Base-by-base conservation (phyloP, 2,113 vertebrate genomes). In the Uropsilus gracilis region DNA sequence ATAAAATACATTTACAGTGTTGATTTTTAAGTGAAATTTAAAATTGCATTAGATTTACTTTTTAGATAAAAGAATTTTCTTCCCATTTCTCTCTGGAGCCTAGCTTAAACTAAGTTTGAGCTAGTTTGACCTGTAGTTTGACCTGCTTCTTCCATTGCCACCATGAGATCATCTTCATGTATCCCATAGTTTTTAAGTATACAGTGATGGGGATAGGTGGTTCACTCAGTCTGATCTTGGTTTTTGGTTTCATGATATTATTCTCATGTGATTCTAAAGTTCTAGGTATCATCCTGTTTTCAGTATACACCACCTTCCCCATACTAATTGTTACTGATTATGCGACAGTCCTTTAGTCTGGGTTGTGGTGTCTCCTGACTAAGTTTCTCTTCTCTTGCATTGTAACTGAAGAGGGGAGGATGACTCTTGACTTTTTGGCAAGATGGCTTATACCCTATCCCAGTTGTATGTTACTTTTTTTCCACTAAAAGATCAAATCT, bases 1-100 rank as follows among this genome's bases (percentile, higher is more conserved):
- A 95, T 87, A 66, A 89, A 77, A 42, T 90, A 12, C 24, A 73
- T 63, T 87, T 55, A 63, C 8, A 28, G 20, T 81, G 9, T 89
- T 94, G 86, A 59, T 91, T 92, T 64, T 92, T 71, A 85, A 80
- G 24, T 57, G 26, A 76, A 91, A 68, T 63, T 91, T 93, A 86
- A 94, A 89, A 53, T 53, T 22, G 4, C 34, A 66, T 85, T 86
- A 86, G 34, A 44, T 91, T 90, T 85, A 85, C 44, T 94, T 91
- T 89, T 94, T 53, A 77, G 46, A 83, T 82, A 48, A 92, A 96
- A 73, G 14, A 90, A 42, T 26, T 28, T 4, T 12, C 12, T 2
- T 1, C 1, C 20, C 11, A 0, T 76, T 89, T 87, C 61, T 16
- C 2, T 8, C 39, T 85, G n/a, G 55, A 86, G 28, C n/a, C 11